Evolutionary conservation across 37 sponge, comb jelly and placozoan species (phyloP).

Genomic region (Diacarnus erythraeanus): DNA sequence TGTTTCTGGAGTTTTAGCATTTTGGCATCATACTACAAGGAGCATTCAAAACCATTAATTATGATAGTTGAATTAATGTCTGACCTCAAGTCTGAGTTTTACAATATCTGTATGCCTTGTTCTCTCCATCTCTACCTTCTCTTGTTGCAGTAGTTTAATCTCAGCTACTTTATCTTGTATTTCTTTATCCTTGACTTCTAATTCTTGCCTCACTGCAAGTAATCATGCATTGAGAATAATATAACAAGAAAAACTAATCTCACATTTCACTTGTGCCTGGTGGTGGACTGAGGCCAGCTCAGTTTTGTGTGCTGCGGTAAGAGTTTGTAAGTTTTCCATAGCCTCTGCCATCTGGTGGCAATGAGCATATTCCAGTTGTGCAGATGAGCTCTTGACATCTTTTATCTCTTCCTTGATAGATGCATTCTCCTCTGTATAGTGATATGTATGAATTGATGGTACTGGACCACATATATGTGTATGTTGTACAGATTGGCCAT

Average conservation of each 20-base stretch:
- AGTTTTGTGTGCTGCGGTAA: slow-evolving; percentile 60
- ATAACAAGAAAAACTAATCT: background rate
- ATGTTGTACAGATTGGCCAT: too few species aligned
- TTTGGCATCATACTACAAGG: slow-evolving; percentile 71
- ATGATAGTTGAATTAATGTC: background rate
- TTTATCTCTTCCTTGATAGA: slow-evolving; percentile 45
- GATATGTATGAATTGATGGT: too few species aligned
- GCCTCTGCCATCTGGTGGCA: slow-evolving; percentile 51
- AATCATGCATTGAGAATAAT: background rate
- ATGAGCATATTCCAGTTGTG: slow-evolving; percentile 55
- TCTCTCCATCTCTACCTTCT: slow-evolving; percentile 61
- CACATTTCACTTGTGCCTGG: slow-evolving; percentile 35
- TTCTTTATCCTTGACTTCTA: slow-evolving; percentile 37
- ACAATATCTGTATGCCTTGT: slow-evolving; percentile 73
- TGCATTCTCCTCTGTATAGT: slow-evolving; percentile 45
- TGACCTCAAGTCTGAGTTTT: slow-evolving; percentile 80
- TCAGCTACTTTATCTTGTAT: slow-evolving; percentile 65
- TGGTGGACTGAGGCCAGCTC: slow-evolving; percentile 46
- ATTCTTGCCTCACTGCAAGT: slow-evolving; percentile 36
- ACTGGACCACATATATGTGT: too few species aligned
- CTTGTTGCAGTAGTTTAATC: slow-evolving; percentile 53
- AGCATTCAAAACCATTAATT: background rate
- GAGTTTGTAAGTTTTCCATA: slow-evolving; percentile 57
- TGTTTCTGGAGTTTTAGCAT: slow-evolving; percentile 78
- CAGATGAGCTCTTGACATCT: slow-evolving; percentile 7